These are phyloP conservation scores for Syrmaticus mikado DNA, from an alignment of 2,113 vertebrate species.

Conservation along the genomic window DNA sequence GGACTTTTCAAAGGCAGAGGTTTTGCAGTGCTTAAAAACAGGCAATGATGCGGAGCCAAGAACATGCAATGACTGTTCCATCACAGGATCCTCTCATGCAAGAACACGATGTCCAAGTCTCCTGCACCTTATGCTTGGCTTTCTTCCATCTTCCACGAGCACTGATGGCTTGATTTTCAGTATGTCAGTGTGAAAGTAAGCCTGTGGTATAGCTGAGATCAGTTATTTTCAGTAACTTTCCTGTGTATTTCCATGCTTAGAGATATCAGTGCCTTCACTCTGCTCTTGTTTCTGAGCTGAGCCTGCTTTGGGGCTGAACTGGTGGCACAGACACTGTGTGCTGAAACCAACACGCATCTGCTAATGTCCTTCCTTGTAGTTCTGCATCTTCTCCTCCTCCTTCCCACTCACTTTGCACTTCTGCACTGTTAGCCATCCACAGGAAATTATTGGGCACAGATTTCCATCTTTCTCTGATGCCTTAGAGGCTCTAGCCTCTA, in stretches of 20 bases:
- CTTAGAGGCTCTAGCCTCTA: not conserved
- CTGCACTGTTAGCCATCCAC: not conserved
- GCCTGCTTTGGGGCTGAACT: not conserved
- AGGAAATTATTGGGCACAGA: not conserved
- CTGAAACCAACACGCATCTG: not conserved
- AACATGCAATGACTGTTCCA: not conserved
- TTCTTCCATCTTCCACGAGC: not conserved
- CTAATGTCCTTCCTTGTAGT: not conserved
- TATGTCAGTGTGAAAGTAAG: fast-evolving
- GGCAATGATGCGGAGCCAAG: not conserved
- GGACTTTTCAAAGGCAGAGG: not conserved
- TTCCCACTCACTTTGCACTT: not conserved
- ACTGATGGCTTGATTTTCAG: not conserved
- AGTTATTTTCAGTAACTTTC: not conserved
- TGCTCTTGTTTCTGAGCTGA: not conserved
- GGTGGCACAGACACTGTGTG: not conserved
- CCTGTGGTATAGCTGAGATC: not conserved
- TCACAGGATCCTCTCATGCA: not conserved
- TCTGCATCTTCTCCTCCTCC: not conserved
- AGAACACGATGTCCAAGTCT: not conserved
- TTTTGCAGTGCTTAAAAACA: not conserved
- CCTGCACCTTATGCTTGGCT: not conserved
- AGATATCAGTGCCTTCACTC: not conserved
- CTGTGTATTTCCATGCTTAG: fast-evolving
- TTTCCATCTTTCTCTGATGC: not conserved